Evolutionary conservation across 2,888 invertebrate genomes (phyloP), one percentile per base, ranked within the genome.

Genomic region (Coleophora flavipennella): DNA sequence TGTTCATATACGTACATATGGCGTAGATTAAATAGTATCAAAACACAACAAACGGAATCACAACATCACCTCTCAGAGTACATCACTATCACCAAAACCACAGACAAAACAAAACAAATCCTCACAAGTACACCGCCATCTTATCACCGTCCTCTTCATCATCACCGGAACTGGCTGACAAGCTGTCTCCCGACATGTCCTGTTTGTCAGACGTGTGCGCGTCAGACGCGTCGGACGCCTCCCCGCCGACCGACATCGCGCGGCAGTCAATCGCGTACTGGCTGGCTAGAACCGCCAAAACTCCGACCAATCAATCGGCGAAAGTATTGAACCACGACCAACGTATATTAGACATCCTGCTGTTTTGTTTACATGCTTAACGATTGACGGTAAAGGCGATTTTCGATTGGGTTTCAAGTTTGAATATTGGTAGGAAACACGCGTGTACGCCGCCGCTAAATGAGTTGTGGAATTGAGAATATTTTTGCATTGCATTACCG

Each of bases 161-260:
- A 28, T 57, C 57, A 27, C 39, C 31, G 12, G 38, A 44, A 3
- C 38, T 58, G 10, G 45, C 50, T 36, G 70, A 70, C 53, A 80
- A 52, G 50, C 81, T 81, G 58, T 81, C 83, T 26, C 66, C 70
- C 29, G 79, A 76, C 58, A 80, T 74, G 41, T 67, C 66, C 14
- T 20, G 20, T 20, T 20, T 20, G 20, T 20, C 20, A 20, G 46
- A 39, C 37, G 38, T 40, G 44, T 44, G 55, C 55, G 49, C 44
- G 50, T 32, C 46, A 52, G 60, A 56, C 43, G 35, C 42, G 38
- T 33, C 45, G 41, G 45, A 39, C 38, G 36, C 46, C 47, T 44
- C 42, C 42, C 46, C 29, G 11, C 49, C 53, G 51, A 52, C 55
- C 57, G 67, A 56, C 62, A 64, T 64, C 57, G 59, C 49, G 43